A percentile compares a stretch with the other conserved stretches of the same genome.
Conservation (phyloP, 2,797 vertebrate genomes). For the Rhabdomys pumilio region DNA sequence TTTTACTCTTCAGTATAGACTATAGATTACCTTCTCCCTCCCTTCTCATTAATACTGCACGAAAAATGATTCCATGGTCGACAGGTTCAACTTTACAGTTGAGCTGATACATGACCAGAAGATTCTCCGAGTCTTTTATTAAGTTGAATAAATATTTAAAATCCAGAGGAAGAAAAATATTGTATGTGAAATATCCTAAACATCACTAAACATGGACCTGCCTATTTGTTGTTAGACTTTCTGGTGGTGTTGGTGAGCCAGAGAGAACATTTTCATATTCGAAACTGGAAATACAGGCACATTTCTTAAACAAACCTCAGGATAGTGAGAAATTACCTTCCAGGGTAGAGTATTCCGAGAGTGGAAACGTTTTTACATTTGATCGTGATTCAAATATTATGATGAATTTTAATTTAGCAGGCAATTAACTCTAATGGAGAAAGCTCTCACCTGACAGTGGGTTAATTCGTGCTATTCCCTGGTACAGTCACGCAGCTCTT, state of each 20-base stretch:
- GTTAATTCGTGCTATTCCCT: not conserved
- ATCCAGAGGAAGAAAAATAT: not conserved
- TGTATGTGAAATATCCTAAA: not conserved
- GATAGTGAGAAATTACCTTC: conserved; percentile 58
- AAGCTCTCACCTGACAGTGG: conserved; percentile 31
- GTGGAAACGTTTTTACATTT: conserved; percentile 66
- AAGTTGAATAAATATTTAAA: conserved; percentile 54
- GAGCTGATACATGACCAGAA: not conserved
- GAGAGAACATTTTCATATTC: not conserved
- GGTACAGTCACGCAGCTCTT: conserved; percentile 26
- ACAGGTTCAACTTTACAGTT: conserved; percentile 8
- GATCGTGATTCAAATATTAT: conserved; percentile 71
- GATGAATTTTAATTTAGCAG: conserved; percentile 72
- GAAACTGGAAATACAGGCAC: conserved; percentile 1
- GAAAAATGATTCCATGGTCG: not conserved
- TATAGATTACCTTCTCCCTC: conserved; percentile 19
- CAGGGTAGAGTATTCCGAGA: conserved; percentile 42
- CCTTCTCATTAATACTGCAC: not conserved
- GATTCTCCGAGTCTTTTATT: not conserved
- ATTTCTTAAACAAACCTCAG: conserved; percentile 48
- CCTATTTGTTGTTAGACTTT: not conserved
- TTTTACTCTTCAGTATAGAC: not conserved
- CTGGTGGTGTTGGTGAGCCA: not conserved
- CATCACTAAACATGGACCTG: not conserved
- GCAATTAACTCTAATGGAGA: conserved; percentile 65